These are phyloP conservation scores for Stercorarius parasiticus DNA, from an alignment of 2,113 vertebrate species.

Conservation along the genomic window DNA sequence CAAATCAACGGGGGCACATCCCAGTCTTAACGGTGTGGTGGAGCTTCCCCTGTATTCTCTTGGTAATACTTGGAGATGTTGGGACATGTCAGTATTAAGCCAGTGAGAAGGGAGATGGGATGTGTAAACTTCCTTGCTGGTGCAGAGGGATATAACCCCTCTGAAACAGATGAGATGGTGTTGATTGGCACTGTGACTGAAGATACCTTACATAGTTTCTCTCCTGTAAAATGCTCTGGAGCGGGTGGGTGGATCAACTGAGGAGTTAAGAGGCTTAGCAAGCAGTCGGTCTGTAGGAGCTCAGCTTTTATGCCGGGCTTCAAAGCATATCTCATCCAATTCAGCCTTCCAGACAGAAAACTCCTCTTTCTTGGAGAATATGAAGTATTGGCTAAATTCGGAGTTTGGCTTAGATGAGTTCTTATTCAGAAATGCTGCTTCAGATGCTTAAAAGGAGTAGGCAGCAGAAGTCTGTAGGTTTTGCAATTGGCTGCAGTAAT, in stretches of 20 bases:
- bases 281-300: conserved; percentile 18
- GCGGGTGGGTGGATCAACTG: neutral
- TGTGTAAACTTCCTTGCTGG: neutral
- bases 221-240: neutral
- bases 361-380: neutral
- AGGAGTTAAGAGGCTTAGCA: conserved; percentile 53
- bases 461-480: neutral
- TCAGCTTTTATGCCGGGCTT: conserved; percentile 1
- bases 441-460: neutral
- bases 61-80: neutral
- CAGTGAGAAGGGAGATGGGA: neutral
- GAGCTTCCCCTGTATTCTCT: neutral
- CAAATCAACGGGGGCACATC: neutral
- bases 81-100: neutral
- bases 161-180: neutral
- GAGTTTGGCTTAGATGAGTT: neutral
- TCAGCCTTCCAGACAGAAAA: conserved; percentile 35
- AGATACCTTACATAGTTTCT: neutral
- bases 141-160: neutral
- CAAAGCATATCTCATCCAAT: conserved; percentile 6
- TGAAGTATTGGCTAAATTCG: neutral
- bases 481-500: neutral
- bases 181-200: neutral
- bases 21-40: neutral
- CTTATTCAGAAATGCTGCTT: neutral